Evolutionary conservation across 2,797 vertebrate genomes (phyloP).

Genomic region (Cetoscarus ocellatus): DNA sequence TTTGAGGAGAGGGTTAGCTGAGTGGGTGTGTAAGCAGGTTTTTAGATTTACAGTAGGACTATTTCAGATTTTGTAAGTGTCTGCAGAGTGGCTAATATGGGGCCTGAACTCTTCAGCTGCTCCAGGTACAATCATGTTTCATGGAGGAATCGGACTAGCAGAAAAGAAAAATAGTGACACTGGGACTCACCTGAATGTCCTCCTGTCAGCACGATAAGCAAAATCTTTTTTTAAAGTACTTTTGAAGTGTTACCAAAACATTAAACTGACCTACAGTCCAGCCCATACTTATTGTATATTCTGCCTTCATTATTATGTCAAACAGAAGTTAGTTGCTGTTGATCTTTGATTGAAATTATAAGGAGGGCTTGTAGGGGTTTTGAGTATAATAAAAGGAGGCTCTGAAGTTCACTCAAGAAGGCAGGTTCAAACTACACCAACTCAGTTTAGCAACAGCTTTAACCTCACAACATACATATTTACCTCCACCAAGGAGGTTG

Average conservation of each 20-base stretch:
- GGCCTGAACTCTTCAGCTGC: slow-evolving; percentile 28
- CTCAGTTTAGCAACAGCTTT: no score
- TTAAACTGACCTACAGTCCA: background rate
- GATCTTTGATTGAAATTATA: no score
- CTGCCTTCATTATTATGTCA: background rate
- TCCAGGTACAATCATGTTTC: slow-evolving; percentile 43
- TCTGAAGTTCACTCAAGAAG: no score
- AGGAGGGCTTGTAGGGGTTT: no score
- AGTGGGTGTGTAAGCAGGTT: slow-evolving; percentile 58
- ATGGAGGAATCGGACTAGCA: slow-evolving; percentile 22
- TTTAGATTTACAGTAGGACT: slow-evolving; percentile 44
- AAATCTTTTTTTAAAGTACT: background rate
- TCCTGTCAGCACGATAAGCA: background rate
- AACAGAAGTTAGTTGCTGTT: background rate
- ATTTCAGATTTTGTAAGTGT: slow-evolving; percentile 50
- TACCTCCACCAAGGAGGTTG: no score
- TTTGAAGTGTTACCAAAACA: slow-evolving; percentile 2
- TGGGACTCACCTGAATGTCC: slow-evolving; percentile 16
- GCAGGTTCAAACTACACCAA: no score
- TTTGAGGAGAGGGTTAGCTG: slow-evolving; percentile 46
- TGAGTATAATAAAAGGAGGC: no score
- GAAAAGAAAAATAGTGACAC: slow-evolving; percentile 8
- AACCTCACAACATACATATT: no score
- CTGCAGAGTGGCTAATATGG: slow-evolving; percentile 46
- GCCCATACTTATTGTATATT: background rate